Evolutionary conservation across 2,113 vertebrate species (phyloP).

Genomic region (Chaetura pelagica): DNA sequence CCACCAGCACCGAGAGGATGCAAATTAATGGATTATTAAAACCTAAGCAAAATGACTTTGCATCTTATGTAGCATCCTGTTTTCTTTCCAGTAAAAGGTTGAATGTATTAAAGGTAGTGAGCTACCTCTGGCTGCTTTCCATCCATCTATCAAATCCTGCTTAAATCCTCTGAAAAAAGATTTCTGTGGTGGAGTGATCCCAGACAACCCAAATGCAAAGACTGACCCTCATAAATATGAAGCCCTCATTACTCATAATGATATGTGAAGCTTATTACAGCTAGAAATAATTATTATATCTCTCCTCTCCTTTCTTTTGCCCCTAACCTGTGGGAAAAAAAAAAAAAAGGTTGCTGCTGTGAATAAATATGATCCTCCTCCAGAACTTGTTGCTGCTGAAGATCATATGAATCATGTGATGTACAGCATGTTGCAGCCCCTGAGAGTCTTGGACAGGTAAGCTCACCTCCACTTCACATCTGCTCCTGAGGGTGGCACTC

Average conservation of each 20-base stretch:
- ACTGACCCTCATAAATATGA: neutral
- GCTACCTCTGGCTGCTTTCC: neutral
- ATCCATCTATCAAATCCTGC: neutral
- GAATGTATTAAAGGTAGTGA: neutral
- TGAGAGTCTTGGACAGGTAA: constrained; percentile 89
- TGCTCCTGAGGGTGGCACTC: constrained; percentile 13
- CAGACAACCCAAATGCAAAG: neutral
- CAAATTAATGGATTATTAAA: constrained; percentile 46
- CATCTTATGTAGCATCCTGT: neutral
- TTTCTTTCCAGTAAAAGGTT: constrained; percentile 1
- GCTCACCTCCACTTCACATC: neutral
- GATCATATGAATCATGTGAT: constrained; percentile 87
- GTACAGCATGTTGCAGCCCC: constrained; percentile 84
- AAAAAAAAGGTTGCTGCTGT: constrained; percentile 83
- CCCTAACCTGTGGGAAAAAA: neutral
- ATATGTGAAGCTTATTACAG: neutral
- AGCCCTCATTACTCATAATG: neutral
- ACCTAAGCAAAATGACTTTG: neutral
- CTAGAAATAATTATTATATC: neutral
- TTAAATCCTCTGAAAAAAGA: neutral
- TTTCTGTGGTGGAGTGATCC: neutral
- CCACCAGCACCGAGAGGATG: neutral
- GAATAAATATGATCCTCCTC: constrained; percentile 87
- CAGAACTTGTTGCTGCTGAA: constrained; percentile 84
- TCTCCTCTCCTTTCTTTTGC: neutral